These are phyloP conservation scores for Abscondita cerata DNA, from an alignment of 2,888 invertebrate species.

Conservation along the genomic window DNA sequence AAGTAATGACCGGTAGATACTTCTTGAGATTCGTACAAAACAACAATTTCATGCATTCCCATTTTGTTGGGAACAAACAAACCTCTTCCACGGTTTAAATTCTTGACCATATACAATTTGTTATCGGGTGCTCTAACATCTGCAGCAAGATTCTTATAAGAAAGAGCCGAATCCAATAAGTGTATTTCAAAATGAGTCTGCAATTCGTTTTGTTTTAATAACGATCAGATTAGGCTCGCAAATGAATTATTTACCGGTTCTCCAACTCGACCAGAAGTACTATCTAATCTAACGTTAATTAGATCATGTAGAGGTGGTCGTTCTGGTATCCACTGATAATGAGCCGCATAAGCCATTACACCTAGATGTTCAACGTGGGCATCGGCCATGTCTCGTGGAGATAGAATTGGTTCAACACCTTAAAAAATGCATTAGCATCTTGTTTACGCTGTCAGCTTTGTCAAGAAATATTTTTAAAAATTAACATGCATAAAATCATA, in stretches of 20 bases:
- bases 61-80: slow-evolving; percentile 88
- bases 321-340: slow-evolving; percentile 88
- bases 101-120: slow-evolving; percentile 57
- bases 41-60: slow-evolving; percentile 87
- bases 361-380: slow-evolving; percentile 95
- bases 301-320: slow-evolving; percentile 84
- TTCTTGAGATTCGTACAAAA: slow-evolving; percentile 64
- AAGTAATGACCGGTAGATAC: slow-evolving; percentile 73
- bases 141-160: slow-evolving; percentile 52
- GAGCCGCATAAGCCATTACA: slow-evolving; percentile 96
- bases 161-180: slow-evolving; percentile 65
- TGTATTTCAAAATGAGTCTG: slow-evolving; percentile 83
- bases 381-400: slow-evolving; percentile 94
- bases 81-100: slow-evolving; percentile 73
- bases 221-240: background rate
- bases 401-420: slow-evolving; percentile 88
- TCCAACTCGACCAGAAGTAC: slow-evolving; percentile 84
- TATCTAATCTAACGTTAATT: slow-evolving; percentile 79
- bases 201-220: slow-evolving; percentile 42
- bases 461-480: no score
- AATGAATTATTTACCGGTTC: slow-evolving; percentile 72
- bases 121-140: slow-evolving; percentile 57
- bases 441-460: no score
- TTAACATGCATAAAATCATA: no score
- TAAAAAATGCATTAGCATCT: slow-evolving; percentile 2